A percentile compares a stretch with the other conserved stretches of the same genome.
Evolutionary conservation across 2,888 invertebrate genomes (phyloP).

Genomic region (Scaeva pyrastri): DNA sequence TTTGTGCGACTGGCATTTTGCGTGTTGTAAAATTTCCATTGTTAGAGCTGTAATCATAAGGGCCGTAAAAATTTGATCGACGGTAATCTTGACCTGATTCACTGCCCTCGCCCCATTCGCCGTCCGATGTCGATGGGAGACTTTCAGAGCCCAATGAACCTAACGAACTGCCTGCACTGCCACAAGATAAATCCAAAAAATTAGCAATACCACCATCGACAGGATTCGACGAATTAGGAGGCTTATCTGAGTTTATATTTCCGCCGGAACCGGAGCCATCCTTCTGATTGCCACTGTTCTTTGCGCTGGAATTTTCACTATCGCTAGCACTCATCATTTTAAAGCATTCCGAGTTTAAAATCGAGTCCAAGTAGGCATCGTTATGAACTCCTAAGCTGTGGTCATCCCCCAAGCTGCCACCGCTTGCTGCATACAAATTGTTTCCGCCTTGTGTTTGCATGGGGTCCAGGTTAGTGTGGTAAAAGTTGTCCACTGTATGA

Average conservation of each 20-base stretch:
- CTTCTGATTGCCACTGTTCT: neutral
- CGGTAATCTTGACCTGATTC: slow-evolving; percentile 94
- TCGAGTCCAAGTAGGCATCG: slow-evolving; percentile 27
- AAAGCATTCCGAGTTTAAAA: slow-evolving; percentile 21
- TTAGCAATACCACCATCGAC: slow-evolving; percentile 82
- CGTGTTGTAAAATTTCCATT: slow-evolving; percentile 83
- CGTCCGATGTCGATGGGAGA: slow-evolving; percentile 94
- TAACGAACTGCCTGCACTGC: slow-evolving; percentile 97
- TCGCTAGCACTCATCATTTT: slow-evolving; percentile 12
- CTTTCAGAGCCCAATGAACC: slow-evolving; percentile 97
- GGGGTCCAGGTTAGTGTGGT: neutral
- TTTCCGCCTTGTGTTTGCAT: neutral
- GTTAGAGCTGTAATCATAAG: slow-evolving; percentile 89
- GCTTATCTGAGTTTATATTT: neutral
- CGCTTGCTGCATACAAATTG: neutral
- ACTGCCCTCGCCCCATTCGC: slow-evolving; percentile 96
- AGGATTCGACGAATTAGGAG: neutral
- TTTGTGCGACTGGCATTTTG: slow-evolving; percentile 90
- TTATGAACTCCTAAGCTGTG: neutral
- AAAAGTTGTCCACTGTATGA: neutral
- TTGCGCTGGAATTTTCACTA: slow-evolving; percentile 1
- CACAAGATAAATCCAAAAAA: slow-evolving; percentile 93
- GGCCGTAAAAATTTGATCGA: slow-evolving; percentile 84
- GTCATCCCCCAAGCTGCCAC: neutral
- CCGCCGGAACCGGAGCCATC: neutral